A percentile compares a stretch with the other conserved stretches of the same genome.
These are phyloP conservation scores for Campylomormyrus numenius DNA, from an alignment of 2,113 vertebrate genomes.

Conservation along the genomic window DNA sequence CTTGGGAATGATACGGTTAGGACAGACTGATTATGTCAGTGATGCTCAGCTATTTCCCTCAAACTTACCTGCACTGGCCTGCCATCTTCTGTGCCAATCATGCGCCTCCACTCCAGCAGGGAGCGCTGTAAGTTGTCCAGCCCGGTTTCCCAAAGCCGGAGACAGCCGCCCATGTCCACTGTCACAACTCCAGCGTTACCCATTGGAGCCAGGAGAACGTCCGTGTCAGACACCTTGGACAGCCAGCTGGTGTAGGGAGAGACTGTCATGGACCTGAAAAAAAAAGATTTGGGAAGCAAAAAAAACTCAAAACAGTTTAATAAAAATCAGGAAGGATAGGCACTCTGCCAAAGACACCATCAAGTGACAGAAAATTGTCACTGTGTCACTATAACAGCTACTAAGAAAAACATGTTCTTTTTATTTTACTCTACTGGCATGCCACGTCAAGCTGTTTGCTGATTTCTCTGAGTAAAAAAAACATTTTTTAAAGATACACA, in stretches of 20 bases:
- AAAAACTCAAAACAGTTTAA: not conserved
- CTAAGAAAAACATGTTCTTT: not conserved
- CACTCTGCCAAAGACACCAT: not conserved
- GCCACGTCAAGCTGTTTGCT: not conserved
- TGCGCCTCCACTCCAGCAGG: constrained; percentile 86
- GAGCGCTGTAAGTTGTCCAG: constrained; percentile 77
- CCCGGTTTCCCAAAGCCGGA: constrained; percentile 89
- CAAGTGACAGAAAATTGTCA: not conserved
- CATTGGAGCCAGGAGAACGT: constrained; percentile 70
- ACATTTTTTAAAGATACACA: not conserved
- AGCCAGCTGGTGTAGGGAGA: constrained; percentile 87
- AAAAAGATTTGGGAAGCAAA: not conserved
- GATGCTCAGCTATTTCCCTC: not conserved
- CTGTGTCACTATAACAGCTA: not conserved
- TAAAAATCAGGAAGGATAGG: not conserved
- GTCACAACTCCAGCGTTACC: constrained; percentile 71
- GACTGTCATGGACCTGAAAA: constrained; percentile 63
- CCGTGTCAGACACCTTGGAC: constrained; percentile 77
- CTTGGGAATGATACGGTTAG: not conserved
- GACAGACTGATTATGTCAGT: not conserved
- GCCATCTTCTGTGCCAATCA: constrained; percentile 82
- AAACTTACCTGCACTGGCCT: constrained; percentile 79
- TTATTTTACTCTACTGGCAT: not conserved
- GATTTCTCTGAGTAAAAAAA: not conserved
- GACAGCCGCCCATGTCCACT: constrained; percentile 81